These are phyloP conservation scores for Chaetophractus vellerosus DNA, from an alignment of 2,797 vertebrate genomes.

Conservation along the genomic window DNA sequence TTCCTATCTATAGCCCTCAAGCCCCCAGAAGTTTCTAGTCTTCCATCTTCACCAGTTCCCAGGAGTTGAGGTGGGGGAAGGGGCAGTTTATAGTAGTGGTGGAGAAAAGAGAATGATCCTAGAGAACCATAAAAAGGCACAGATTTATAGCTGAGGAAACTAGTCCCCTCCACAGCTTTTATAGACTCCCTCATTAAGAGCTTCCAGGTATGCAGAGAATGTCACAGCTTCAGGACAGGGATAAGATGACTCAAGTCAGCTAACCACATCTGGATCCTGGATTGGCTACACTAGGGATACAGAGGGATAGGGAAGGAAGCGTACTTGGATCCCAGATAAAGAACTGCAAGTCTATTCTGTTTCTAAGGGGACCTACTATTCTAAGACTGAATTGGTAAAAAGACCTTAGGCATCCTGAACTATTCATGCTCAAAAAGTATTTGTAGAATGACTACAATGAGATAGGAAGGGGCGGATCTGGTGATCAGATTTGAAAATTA, in stretches of 20 bases:
- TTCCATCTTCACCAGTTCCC: constrained; percentile 15
- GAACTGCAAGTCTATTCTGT: constrained; percentile 44
- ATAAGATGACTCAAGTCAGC: constrained; percentile 24
- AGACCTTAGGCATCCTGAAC: constrained; percentile 25
- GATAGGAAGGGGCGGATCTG: constrained; percentile 9
- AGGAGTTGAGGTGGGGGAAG: neutral
- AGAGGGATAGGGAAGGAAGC: constrained; percentile 7
- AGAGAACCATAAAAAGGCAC: constrained; percentile 78
- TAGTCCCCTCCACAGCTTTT: constrained; percentile 76
- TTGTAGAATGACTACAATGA: constrained; percentile 19
- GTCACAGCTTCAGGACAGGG: constrained; percentile 70
- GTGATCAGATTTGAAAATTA: constrained; percentile 39
- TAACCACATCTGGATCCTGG: constrained; percentile 67
- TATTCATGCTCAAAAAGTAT: constrained; percentile 31
- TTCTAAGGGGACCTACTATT: constrained; percentile 53
- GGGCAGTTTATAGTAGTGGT: constrained; percentile 39
- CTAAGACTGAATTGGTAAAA: constrained; percentile 59
- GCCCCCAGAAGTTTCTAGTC: neutral
- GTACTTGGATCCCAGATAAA: constrained; percentile 51
- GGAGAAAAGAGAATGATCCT: constrained; percentile 46
- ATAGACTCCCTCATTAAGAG: constrained; percentile 86
- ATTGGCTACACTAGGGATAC: neutral
- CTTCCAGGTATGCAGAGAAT: constrained; percentile 85
- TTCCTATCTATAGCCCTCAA: neutral
- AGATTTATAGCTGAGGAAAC: constrained; percentile 85